phyloP scores from a whole-genome alignment of 2,888 invertebrate genomes.

The Minunthozetes semirufus region DNA sequence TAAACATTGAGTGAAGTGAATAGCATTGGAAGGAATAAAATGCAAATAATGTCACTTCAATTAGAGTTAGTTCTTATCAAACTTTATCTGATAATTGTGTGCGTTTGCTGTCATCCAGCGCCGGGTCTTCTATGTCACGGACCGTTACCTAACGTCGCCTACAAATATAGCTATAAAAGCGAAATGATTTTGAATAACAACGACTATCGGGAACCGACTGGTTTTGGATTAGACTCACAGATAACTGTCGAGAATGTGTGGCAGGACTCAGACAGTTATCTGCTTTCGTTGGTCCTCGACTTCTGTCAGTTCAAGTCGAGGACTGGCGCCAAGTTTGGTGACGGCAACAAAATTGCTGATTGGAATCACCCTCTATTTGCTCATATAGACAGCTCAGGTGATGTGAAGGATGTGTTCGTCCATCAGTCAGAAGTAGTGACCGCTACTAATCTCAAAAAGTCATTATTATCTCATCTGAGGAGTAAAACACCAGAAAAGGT shows the following conservation, averaged over 20 bases:
- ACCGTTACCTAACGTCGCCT: constrained; percentile 22
- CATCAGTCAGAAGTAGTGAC: constrained; percentile 13
- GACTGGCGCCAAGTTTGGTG: not conserved
- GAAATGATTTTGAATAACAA: constrained; percentile 35
- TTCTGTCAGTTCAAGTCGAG: constrained; percentile 30
- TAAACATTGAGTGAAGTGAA: not conserved
- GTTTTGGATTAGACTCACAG: constrained; percentile 30
- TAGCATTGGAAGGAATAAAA: not conserved
- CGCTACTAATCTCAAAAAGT: constrained; percentile 33
- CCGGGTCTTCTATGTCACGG: constrained; percentile 37
- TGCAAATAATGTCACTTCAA: not conserved
- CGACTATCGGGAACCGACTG: constrained; percentile 37
- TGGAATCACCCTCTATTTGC: constrained; percentile 29
- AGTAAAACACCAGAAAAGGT: constrained; percentile 32
- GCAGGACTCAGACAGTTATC: constrained; percentile 32
- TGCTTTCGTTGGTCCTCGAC: constrained; percentile 19
- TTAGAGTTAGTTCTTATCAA: not conserved
- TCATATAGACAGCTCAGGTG: constrained; percentile 27
- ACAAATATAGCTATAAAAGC: constrained; percentile 34
- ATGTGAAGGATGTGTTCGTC: constrained; percentile 4
- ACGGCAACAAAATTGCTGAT: not conserved
- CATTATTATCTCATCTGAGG: constrained; percentile 27
- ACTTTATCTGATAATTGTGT: constrained; percentile 4
- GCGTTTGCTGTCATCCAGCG: constrained; percentile 33
- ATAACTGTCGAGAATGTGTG: constrained; percentile 37